A percentile compares a stretch with the other conserved stretches of the same genome.
Conservation (phyloP, 1,140 invertebrate genomes). For the Stratiolaelaps scimitus region DNA sequence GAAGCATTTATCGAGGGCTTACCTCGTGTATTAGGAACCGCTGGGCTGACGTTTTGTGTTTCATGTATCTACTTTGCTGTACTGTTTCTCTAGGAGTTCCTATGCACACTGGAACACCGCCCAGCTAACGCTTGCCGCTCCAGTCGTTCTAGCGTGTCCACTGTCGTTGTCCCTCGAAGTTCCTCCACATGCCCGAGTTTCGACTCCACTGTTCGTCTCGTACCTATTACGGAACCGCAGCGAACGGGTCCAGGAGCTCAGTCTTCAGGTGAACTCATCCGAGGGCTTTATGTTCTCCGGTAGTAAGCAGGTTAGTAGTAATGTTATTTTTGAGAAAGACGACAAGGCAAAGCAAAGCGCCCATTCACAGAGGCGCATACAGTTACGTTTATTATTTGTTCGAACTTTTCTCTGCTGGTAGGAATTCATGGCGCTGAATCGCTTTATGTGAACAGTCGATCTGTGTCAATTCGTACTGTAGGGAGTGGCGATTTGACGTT, state of each 20-base stretch:
- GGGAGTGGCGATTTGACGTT: not conserved
- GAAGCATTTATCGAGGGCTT: no score
- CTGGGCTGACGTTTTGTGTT: no score
- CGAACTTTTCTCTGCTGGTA: no score
- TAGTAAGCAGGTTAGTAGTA: conserved; percentile 57
- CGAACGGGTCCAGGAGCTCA: conserved; percentile 55
- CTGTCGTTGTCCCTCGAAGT: conserved; percentile 57
- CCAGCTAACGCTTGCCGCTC: conserved; percentile 36
- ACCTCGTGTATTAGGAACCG: no score
- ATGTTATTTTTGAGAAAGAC: not conserved
- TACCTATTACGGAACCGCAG: conserved; percentile 62
- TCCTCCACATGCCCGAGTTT: conserved; percentile 59
- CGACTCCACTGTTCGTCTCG: conserved; percentile 48
- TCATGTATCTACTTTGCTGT: not conserved
- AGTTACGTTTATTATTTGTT: no score
- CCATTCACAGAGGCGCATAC: no score
- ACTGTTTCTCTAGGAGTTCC: not conserved
- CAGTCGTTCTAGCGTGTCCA: conserved; percentile 50
- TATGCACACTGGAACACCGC: conserved; percentile 4
- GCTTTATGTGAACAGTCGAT: no score
- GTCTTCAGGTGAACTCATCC: conserved; percentile 60
- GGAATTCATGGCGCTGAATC: no score
- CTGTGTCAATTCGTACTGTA: conserved; percentile 22
- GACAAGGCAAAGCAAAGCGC: not conserved
- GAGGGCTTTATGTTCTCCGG: conserved; percentile 82